Evolutionary conservation across 2,797 vertebrate species (phyloP).

Genomic region (Nannoperca obscura): DNA sequence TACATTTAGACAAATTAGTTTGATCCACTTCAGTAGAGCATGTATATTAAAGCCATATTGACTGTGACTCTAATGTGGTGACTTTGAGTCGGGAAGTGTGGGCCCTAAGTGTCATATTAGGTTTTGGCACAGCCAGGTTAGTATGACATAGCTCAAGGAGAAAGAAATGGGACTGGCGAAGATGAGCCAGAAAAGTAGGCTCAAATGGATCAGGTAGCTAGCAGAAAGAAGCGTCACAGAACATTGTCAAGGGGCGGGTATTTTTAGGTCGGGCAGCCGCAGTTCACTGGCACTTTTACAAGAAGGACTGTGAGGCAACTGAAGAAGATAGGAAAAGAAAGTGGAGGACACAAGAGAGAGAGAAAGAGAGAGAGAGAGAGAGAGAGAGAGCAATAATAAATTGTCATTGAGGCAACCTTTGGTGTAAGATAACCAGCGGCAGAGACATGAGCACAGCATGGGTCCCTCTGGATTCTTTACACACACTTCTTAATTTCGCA

Average conservation of each 20-base stretch:
- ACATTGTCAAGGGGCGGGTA: constrained; percentile 79
- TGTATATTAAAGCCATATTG: constrained; percentile 57
- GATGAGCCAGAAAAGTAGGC: constrained; percentile 72
- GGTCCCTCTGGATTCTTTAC: constrained; percentile 56
- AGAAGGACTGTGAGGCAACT: constrained; percentile 80
- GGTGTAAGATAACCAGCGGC: constrained; percentile 78
- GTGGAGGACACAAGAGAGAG: constrained; percentile 39
- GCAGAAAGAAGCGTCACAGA: constrained; percentile 74
- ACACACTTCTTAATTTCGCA: constrained; percentile 63
- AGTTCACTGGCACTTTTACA: constrained; percentile 80
- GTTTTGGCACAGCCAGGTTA: constrained; percentile 72
- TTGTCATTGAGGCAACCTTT: constrained; percentile 83
- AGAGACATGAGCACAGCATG: constrained; percentile 65
- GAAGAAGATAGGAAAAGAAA: constrained; percentile 56
- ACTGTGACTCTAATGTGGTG: constrained; percentile 54
- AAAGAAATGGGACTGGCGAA: constrained; percentile 71
- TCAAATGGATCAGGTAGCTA: constrained; percentile 80
- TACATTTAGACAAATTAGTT: constrained; percentile 17
- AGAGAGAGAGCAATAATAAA: constrained; percentile 72
- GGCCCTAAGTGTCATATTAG: constrained; percentile 70
- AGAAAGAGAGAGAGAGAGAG: constrained; percentile 34
- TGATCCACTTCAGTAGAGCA: constrained; percentile 40
- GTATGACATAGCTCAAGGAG: constrained; percentile 79
- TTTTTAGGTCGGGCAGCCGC: constrained; percentile 81
- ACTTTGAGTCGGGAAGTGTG: constrained; percentile 58